Evolutionary conservation across 2,888 invertebrate species (phyloP).

Genomic region (Macaria notata): DNA sequence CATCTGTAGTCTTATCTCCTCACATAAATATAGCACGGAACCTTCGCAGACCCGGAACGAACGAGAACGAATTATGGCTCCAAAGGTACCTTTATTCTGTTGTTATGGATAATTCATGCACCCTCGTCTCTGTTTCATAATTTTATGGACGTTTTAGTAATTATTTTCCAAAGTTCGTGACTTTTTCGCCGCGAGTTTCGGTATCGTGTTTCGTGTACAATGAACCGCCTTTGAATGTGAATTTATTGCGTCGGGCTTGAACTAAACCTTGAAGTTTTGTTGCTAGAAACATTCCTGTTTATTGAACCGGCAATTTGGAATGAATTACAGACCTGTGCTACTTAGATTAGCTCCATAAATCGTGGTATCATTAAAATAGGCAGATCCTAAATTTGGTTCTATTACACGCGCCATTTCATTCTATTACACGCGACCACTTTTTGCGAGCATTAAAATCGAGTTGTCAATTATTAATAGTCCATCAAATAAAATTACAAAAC

Average conservation of each 20-base stretch:
- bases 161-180: slow-evolving; percentile 61
- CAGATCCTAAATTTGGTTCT: slow-evolving; percentile 2
- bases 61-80: slow-evolving; percentile 73
- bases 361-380: background rate
- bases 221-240: slow-evolving; percentile 30
- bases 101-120: slow-evolving; percentile 80
- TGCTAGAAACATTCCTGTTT: background rate
- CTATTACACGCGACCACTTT: slow-evolving; percentile 10
- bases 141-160: slow-evolving; percentile 69
- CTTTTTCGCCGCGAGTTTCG: slow-evolving; percentile 37
- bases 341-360: background rate
- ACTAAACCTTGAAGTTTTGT: slow-evolving; percentile 15
- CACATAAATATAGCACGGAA: slow-evolving; percentile 73
- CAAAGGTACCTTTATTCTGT: slow-evolving; percentile 65
- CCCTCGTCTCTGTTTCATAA: slow-evolving; percentile 66
- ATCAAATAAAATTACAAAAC: slow-evolving; percentile 34
- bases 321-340: background rate
- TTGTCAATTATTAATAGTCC: slow-evolving; percentile 30
- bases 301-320: background rate
- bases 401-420: slow-evolving; percentile 9
- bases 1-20: slow-evolving; percentile 80
- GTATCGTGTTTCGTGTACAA: slow-evolving; percentile 28
- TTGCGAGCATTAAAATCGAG: slow-evolving; percentile 23
- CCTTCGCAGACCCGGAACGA: slow-evolving; percentile 52
- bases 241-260: slow-evolving; percentile 22